phyloP scores from a whole-genome alignment of 1,140 invertebrate species.

The Mycetomoellerius zeteki region DNA sequence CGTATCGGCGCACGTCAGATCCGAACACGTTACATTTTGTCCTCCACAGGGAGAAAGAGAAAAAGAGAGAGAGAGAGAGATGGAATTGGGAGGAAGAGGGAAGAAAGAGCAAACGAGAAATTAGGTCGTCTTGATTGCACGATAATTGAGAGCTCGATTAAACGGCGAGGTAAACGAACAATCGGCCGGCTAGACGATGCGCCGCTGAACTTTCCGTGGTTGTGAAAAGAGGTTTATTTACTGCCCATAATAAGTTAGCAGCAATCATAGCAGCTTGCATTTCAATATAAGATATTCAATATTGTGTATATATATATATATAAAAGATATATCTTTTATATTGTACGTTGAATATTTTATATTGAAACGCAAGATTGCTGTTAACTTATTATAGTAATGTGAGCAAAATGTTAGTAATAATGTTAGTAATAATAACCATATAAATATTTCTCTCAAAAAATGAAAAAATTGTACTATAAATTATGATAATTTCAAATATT shows the following conservation, averaged over 20 bases:
- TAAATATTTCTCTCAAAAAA: too few relatives aligned
- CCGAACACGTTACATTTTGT: slow-evolving; percentile 53
- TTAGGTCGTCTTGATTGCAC: slow-evolving; percentile 63
- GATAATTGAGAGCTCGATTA: slow-evolving; percentile 63
- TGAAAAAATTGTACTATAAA: too few relatives aligned
- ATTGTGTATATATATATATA: too few relatives aligned
- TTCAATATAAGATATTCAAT: neutral
- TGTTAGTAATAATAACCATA: too few relatives aligned
- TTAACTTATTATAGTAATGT: too few relatives aligned
- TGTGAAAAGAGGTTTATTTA: neutral
- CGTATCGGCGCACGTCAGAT: slow-evolving; percentile 41
- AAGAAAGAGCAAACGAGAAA: slow-evolving; percentile 47
- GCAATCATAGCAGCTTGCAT: neutral
- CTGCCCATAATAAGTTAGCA: neutral
- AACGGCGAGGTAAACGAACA: slow-evolving; percentile 55
- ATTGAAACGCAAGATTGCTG: too few relatives aligned
- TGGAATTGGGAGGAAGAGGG: neutral
- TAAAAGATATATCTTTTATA: too few relatives aligned
- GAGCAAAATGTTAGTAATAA: too few relatives aligned
- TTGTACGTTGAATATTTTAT: too few relatives aligned
- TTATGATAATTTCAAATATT: too few relatives aligned
- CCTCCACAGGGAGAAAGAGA: slow-evolving; percentile 5
- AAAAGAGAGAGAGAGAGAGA: neutral
- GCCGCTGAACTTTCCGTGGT: neutral
- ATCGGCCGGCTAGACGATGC: slow-evolving; percentile 47